Percentiles rank a stretch among this genome's conserved stretches.
Conservation (phyloP, 2,113 vertebrate species). For the Neomonachus schauinslandi region DNA sequence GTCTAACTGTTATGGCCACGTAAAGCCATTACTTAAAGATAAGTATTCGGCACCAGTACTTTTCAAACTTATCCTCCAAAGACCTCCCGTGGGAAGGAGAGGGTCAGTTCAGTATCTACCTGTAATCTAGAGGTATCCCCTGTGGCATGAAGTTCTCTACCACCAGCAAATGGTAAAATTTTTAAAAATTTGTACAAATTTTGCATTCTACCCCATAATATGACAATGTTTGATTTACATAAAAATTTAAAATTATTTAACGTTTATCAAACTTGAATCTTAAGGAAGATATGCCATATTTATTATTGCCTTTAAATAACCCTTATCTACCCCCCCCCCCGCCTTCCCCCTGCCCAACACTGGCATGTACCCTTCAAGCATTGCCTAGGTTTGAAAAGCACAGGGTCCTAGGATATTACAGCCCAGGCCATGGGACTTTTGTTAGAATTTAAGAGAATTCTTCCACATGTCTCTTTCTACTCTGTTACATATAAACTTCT, state of each 20-base stretch:
- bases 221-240: neutral
- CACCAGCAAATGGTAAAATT: neutral
- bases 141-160: neutral
- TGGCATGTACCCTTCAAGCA: neutral
- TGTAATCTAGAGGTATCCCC: neutral
- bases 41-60: neutral
- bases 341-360: too few species aligned
- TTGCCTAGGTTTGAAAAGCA: neutral
- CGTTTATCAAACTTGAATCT: constrained; percentile 1
- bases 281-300: neutral
- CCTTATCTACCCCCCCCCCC: neutral
- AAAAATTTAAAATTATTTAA: neutral
- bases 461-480: neutral
- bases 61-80: neutral
- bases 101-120: neutral
- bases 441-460: neutral
- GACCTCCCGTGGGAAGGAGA: neutral
- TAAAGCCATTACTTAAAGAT: neutral
- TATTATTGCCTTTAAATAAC: neutral
- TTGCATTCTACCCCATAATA: neutral
- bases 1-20: neutral
- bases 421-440: neutral
- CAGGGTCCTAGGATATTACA: neutral
- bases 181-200: neutral
- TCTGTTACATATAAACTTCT: neutral